phyloP scores from a whole-genome alignment of 1,140 invertebrate genomes.

The Arion vulgaris region DNA sequence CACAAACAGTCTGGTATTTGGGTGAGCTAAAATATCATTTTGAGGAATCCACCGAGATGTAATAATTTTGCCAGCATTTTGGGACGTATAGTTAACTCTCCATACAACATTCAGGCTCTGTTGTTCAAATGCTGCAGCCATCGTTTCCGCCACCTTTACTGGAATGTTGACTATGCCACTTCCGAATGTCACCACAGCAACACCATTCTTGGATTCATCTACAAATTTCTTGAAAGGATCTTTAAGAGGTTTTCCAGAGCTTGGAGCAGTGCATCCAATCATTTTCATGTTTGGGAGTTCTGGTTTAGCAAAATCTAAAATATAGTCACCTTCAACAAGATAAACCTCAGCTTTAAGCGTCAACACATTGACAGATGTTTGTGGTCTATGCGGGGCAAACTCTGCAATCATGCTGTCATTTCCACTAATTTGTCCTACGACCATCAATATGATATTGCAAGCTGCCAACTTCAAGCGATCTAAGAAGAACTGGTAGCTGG shows the following conservation, averaged over 20 bases:
- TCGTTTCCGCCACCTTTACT: slow-evolving; percentile 23
- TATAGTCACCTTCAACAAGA: slow-evolving; percentile 46
- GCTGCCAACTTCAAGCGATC: not conserved
- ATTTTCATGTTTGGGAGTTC: slow-evolving; percentile 46
- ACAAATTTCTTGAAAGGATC: slow-evolving; percentile 40
- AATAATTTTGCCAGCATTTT: slow-evolving; percentile 41
- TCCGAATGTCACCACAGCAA: slow-evolving; percentile 52
- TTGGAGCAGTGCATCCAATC: slow-evolving; percentile 47
- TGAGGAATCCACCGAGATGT: slow-evolving; percentile 55
- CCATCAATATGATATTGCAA: not conserved
- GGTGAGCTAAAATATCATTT: slow-evolving; percentile 75
- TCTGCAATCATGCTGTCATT: not conserved
- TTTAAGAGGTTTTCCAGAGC: slow-evolving; percentile 32
- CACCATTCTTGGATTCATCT: slow-evolving; percentile 43
- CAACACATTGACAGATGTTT: slow-evolving; percentile 26
- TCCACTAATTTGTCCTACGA: not conserved
- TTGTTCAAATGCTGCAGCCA: slow-evolving; percentile 40
- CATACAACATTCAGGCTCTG: slow-evolving; percentile 39
- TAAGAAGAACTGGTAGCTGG: slow-evolving; percentile 12
- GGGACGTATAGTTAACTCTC: slow-evolving; percentile 29
- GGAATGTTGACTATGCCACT: slow-evolving; percentile 40
- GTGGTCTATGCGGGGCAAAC: slow-evolving; percentile 38
- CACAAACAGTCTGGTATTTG: slow-evolving; percentile 61
- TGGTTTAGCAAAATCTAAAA: slow-evolving; percentile 46
- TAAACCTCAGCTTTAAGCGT: slow-evolving; percentile 39